Conservation (phyloP, 2,888 invertebrate species). For the Megaustenia siamemsis region DNA sequence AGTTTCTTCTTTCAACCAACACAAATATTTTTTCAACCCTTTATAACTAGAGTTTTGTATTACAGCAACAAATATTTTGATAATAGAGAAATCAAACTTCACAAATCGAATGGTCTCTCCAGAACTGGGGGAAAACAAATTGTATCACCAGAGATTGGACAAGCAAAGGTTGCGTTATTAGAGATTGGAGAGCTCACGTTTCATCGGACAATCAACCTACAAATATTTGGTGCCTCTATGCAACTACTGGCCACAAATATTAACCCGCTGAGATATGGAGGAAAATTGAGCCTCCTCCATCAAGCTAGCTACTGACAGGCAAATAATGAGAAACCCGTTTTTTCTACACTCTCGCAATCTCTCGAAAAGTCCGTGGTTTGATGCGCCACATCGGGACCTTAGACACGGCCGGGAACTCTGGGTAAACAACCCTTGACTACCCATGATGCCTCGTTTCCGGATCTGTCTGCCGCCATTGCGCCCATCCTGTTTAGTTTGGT, state of each 20-base stretch:
- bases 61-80: background rate
- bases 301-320: slow-evolving; percentile 47
- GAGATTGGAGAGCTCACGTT: slow-evolving; percentile 7
- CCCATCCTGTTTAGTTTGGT: slow-evolving; percentile 43
- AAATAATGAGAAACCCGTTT: slow-evolving; percentile 48
- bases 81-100: background rate
- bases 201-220: slow-evolving; percentile 35
- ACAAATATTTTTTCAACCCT: background rate
- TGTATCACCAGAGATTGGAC: slow-evolving; percentile 29
- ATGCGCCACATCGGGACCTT: slow-evolving; percentile 27
- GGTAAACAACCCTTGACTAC: slow-evolving; percentile 45
- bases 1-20: background rate
- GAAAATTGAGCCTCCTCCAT: slow-evolving; percentile 44
- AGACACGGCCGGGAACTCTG: slow-evolving; percentile 17
- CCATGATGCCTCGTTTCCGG: slow-evolving; percentile 40
- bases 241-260: slow-evolving; percentile 44
- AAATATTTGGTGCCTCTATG: slow-evolving; percentile 34
- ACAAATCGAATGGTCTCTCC: background rate
- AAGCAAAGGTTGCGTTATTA: slow-evolving; percentile 26
- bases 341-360: slow-evolving; percentile 40
- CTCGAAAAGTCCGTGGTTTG: slow-evolving; percentile 35
- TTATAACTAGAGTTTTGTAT: background rate
- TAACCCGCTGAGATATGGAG: slow-evolving; percentile 22
- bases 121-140: slow-evolving; percentile 27
- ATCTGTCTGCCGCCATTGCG: slow-evolving; percentile 10